These are phyloP conservation scores for Drosophila baimaii DNA, from an alignment of 1,140 invertebrate genomes.

Conservation along the genomic window DNA sequence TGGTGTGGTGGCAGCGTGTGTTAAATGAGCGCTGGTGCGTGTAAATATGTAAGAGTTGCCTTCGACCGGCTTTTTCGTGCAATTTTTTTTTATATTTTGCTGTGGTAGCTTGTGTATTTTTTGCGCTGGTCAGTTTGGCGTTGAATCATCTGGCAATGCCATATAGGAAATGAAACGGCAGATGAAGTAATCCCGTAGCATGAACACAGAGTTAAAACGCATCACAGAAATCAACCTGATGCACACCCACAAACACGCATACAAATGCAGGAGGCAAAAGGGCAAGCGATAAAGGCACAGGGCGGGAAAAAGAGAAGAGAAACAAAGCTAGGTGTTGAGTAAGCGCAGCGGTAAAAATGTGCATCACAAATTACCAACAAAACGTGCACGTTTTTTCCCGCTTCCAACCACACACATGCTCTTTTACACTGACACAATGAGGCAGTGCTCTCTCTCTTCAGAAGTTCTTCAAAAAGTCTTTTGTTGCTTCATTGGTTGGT, in stretches of 20 bases:
- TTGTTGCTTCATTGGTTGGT: constrained; percentile 32
- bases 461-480: constrained; percentile 37
- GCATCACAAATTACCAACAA: constrained; percentile 32
- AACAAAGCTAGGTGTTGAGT: constrained; percentile 50
- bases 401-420: constrained; percentile 22
- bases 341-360: constrained; percentile 57
- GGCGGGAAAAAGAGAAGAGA: neutral
- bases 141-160: constrained; percentile 50
- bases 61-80: constrained; percentile 79
- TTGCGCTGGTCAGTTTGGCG: constrained; percentile 74
- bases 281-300: constrained; percentile 27
- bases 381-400: constrained; percentile 30
- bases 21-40: constrained; percentile 81
- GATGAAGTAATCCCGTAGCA: constrained; percentile 70
- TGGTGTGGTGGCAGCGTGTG: constrained; percentile 55
- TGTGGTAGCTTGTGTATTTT: constrained; percentile 38
- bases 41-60: constrained; percentile 82
- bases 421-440: neutral
- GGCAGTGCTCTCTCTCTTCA: constrained; percentile 14
- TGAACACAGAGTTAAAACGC: constrained; percentile 56
- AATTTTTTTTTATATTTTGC: constrained; percentile 51
- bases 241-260: constrained; percentile 35
- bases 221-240: constrained; percentile 56
- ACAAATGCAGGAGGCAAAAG: constrained; percentile 24
- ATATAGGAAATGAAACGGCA: constrained; percentile 76